Evolutionary conservation across 2,888 invertebrate genomes (phyloP), one percentile per base, ranked within the genome.

Genomic region (Abrostola tripartita): DNA sequence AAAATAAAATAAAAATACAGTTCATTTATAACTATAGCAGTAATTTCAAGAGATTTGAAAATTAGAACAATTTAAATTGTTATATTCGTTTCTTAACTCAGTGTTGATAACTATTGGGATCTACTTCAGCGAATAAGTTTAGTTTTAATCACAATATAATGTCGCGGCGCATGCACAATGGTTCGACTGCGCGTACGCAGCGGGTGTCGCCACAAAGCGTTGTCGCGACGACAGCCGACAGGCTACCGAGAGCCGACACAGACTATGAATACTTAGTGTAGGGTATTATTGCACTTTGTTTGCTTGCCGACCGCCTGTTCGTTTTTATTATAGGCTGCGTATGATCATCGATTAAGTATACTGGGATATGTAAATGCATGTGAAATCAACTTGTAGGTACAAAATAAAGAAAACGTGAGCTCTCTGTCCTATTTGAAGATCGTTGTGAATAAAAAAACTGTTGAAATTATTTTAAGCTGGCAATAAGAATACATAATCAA

Each of bases 171-270:
- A 64, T 67, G 65, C 69, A 74, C 76, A 68, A 78, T 78, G 76
- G 76, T 70, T 64, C 49, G 62, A 47, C 60, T 68, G 64, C 61
- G 51, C 65, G 65, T 65, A 61, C 76, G 73, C 76, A 58, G 76
- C 81, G 74, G 73, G 86, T 85, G 88, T 87, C 84, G 81, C 68
- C 81, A 89, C 90, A 89, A 89, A 90, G 89, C 81, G 79, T 66
- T 78, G 85, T 85, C 81, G 76, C 73, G 68, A 59, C 74, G 84
- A 82, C 83, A 82, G 70, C 44, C 73, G 82, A 85, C 84, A 81
- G 64, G 81, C 86, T 82, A 84, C 87, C 75, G 82, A 68, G 63
- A 61, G 52, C 76, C 63, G 75, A 61, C 66, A 66, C 71, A 68
- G 64, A 42, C 68, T 53, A 54, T 61, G 63, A 65, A 75, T 72